Evolutionary conservation across 2,797 vertebrate species (phyloP).

Genomic region (Lutjanus campechanus): DNA sequence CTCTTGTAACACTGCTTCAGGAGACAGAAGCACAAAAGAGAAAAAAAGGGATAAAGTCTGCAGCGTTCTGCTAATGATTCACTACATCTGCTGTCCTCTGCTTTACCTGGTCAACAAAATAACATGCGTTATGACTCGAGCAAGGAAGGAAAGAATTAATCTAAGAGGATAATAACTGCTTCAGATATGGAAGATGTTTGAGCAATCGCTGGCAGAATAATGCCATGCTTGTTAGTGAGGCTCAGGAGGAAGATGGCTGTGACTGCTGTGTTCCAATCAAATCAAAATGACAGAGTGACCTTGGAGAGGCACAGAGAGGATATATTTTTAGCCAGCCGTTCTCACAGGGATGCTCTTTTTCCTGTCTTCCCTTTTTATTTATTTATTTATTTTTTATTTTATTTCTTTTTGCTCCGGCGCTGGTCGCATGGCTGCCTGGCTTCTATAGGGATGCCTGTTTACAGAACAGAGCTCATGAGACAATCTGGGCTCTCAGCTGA

Average conservation of each 20-base stretch:
- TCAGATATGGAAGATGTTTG: constrained; percentile 40
- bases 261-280: constrained; percentile 78
- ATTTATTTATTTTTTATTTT: constrained; percentile 21
- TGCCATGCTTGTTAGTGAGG: constrained; percentile 70
- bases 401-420: constrained; percentile 28
- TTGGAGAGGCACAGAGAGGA: constrained; percentile 72
- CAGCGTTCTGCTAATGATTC: background rate
- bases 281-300: constrained; percentile 80
- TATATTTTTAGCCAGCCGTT: constrained; percentile 76
- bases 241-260: constrained; percentile 70
- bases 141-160: constrained; percentile 31
- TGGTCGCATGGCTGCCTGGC: constrained; percentile 27
- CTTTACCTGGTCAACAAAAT: constrained; percentile 29
- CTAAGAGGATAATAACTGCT: constrained; percentile 44
- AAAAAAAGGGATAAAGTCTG: constrained; percentile 9
- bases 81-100: background rate
- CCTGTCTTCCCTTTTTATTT: constrained; percentile 16
- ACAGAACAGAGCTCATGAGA: constrained; percentile 61
- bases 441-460: constrained; percentile 56
- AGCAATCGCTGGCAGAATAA: constrained; percentile 49
- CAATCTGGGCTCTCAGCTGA: constrained; percentile 49
- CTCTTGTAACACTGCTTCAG: background rate
- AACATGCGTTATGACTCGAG: background rate
- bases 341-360: constrained; percentile 64
- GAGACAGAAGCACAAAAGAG: background rate